phyloP scores from a whole-genome alignment of 92 coral and sea anemone genomes.

The Palythoa caribaeorum region DNA sequence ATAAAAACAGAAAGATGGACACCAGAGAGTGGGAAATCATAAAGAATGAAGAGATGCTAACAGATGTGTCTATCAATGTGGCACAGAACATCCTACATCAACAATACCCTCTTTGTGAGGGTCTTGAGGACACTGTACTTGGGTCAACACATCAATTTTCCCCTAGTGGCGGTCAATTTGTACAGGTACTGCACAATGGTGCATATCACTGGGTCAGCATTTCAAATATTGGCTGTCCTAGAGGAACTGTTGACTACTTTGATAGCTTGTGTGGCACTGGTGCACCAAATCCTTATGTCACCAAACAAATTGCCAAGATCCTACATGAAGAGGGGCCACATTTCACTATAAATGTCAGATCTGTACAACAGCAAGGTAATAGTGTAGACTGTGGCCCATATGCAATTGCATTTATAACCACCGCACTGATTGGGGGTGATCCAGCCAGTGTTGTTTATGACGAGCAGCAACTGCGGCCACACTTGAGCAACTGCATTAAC shows the following conservation, averaged over 20 bases:
- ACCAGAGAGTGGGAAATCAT: slow-evolving; percentile 5
- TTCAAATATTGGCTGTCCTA: slow-evolving; percentile 54
- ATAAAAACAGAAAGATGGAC: slow-evolving; percentile 21
- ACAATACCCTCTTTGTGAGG: slow-evolving; percentile 26
- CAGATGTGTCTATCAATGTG: slow-evolving; percentile 5
- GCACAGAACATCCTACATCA: slow-evolving; percentile 6
- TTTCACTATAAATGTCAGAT: slow-evolving; percentile 1
- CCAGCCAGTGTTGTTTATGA: neutral
- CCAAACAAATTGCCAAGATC: slow-evolving; percentile 34
- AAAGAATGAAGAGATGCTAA: slow-evolving; percentile 4
- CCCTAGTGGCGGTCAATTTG: slow-evolving; percentile 64
- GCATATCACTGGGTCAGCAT: slow-evolving; percentile 74
- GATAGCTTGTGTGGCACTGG: slow-evolving; percentile 57
- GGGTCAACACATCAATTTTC: slow-evolving; percentile 56
- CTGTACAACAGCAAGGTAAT: slow-evolving; percentile 28
- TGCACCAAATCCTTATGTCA: neutral
- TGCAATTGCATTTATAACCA: slow-evolving; percentile 16
- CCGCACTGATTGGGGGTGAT: neutral
- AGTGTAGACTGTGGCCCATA: slow-evolving; percentile 30
- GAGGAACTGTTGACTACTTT: slow-evolving; percentile 55
- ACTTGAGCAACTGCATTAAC: slow-evolving; percentile 21
- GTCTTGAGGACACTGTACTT: slow-evolving; percentile 53
- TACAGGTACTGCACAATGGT: slow-evolving; percentile 68
- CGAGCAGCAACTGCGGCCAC: slow-evolving; percentile 14
- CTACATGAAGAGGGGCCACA: slow-evolving; percentile 2